Conservation (phyloP, 2,113 vertebrate species). For the Orycteropus afer region DNA sequence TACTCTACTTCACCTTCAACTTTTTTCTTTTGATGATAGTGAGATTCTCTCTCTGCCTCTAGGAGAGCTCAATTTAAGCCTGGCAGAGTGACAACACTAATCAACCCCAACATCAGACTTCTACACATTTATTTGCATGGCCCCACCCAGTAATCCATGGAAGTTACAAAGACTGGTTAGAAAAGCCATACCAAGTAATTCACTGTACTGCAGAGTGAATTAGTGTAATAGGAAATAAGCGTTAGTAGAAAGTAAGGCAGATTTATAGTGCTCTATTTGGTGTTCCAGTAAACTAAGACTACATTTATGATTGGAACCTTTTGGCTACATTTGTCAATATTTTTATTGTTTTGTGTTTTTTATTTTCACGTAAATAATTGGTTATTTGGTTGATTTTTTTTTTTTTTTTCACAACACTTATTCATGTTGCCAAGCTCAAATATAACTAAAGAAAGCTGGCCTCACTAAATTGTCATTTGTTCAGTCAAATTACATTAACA, state of each 20-base stretch:
- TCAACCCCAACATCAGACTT: too few species aligned
- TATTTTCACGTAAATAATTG: neutral
- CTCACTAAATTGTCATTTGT: neutral
- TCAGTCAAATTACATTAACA: neutral
- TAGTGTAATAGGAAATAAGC: neutral
- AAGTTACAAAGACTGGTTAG: too few species aligned
- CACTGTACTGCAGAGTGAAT: too few species aligned
- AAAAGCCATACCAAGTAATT: too few species aligned
- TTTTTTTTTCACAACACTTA: neutral
- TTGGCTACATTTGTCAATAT: neutral
- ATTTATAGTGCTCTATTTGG: neutral
- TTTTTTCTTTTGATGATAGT: too few species aligned
- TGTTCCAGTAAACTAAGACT: neutral
- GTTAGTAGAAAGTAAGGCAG: neutral
- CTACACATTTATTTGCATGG: too few species aligned
- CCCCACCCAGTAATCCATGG: too few species aligned
- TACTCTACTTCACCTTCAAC: too few species aligned
- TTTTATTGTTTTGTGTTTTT: conserved; percentile 17
- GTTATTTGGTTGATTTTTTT: neutral
- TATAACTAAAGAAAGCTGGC: neutral
- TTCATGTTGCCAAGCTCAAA: neutral
- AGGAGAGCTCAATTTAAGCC: too few species aligned
- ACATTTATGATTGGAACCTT: neutral
- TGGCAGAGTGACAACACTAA: too few species aligned
- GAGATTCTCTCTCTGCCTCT: too few species aligned